Conservation (phyloP, 2,888 invertebrate genomes). For the Sinelater perroti region DNA sequence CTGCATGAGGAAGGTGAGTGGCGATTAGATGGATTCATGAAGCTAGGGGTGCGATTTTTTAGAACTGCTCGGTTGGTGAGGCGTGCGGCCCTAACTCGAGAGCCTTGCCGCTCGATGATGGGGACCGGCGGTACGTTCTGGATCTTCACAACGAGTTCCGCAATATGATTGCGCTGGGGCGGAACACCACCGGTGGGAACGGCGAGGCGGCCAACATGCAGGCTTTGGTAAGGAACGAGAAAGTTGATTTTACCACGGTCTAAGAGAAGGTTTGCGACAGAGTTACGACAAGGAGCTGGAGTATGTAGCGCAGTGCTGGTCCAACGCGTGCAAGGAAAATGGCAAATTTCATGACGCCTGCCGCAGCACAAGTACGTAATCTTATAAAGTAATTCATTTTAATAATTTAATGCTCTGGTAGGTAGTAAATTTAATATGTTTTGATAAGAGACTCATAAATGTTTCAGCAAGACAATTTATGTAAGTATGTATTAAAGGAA, state of each 20-base stretch:
- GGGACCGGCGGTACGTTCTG: neutral
- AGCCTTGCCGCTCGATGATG: neutral
- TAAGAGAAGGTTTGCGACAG: too few species aligned
- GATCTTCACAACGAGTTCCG: slow-evolving; percentile 2
- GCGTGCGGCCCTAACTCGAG: neutral
- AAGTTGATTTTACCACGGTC: neutral
- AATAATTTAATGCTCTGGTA: too few species aligned
- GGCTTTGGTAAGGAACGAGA: slow-evolving; percentile 4
- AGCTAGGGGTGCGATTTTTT: too few species aligned
- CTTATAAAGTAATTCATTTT: too few species aligned
- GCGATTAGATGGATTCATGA: too few species aligned
- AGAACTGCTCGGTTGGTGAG: neutral
- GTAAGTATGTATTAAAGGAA: too few species aligned
- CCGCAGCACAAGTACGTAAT: slow-evolving; percentile 54
- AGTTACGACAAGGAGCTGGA: slow-evolving; percentile 56
- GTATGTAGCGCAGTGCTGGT: slow-evolving; percentile 58
- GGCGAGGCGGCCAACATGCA: slow-evolving; percentile 8
- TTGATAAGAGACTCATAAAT: too few species aligned
- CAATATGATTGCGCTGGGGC: neutral
- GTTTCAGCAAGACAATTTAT: too few species aligned
- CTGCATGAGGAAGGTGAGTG: neutral
- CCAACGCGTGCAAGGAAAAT: slow-evolving; percentile 54
- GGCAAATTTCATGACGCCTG: slow-evolving; percentile 54
- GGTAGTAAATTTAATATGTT: too few species aligned
- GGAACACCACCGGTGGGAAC: neutral